Evolutionary conservation across 2,888 invertebrate species (phyloP).

Genomic region (Adelognathus sp.): DNA sequence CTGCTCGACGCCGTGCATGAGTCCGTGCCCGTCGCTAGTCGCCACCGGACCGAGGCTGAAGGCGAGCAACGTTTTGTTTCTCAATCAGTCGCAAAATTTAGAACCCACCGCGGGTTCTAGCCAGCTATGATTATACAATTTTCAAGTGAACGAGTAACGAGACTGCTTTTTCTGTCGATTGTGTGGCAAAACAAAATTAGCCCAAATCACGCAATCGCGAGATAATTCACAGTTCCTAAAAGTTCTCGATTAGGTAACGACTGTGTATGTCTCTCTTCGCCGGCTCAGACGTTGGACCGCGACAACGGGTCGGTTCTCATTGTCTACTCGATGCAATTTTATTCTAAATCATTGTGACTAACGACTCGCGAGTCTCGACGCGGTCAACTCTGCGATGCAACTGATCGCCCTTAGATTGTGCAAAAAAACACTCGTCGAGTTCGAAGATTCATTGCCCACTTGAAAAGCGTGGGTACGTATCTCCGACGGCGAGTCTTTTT

Average conservation of each 20-base stretch:
- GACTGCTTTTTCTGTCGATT: conserved; percentile 16
- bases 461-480: background rate
- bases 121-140: conserved; percentile 64
- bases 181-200: conserved; percentile 41
- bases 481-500: background rate
- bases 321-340: conserved; percentile 35
- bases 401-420: background rate
- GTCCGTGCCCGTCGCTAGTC: conserved; percentile 86
- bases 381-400: background rate
- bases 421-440: background rate
- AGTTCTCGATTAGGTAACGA: conserved; percentile 13
- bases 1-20: conserved; percentile 90
- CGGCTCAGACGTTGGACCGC: background rate
- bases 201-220: conserved; percentile 5
- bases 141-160: background rate
- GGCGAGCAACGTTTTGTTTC: conserved; percentile 85
- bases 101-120: conserved; percentile 69
- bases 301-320: background rate
- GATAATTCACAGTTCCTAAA: conserved; percentile 63
- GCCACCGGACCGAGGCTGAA: conserved; percentile 81
- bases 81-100: conserved; percentile 83
- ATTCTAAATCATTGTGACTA: background rate
- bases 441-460: background rate
- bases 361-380: background rate
- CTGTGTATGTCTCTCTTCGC: background rate